phyloP scores from a whole-genome alignment of 2,113 vertebrate genomes.

The Grammomys dolichurus region DNA sequence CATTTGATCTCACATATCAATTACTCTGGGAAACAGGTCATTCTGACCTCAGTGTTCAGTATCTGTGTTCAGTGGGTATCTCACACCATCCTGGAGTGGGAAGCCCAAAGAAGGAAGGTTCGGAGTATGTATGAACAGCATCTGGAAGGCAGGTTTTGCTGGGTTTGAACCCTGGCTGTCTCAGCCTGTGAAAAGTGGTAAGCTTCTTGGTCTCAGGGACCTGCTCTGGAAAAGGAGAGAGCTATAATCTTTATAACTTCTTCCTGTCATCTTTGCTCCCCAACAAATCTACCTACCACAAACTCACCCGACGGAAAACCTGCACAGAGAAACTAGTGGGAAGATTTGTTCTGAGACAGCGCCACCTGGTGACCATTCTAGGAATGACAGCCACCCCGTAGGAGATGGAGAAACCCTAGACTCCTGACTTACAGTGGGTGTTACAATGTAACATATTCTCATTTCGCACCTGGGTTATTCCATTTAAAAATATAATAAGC shows the following conservation, averaged over 20 bases:
- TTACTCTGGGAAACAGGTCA: rapidly evolving
- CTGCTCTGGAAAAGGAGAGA: no score
- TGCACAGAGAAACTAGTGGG: rapidly evolving
- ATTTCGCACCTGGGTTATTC: neutral
- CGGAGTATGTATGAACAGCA: neutral
- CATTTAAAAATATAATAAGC: neutral
- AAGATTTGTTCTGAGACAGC: slow-evolving; percentile 64
- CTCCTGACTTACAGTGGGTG: neutral
- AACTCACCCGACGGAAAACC: neutral
- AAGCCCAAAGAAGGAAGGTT: neutral
- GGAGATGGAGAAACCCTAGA: neutral
- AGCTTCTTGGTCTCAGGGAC: neutral
- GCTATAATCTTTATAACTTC: neutral
- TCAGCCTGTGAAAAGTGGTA: neutral
- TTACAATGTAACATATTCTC: neutral
- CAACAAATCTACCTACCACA: neutral
- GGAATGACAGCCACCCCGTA: neutral
- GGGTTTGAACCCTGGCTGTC: neutral
- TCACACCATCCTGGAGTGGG: neutral
- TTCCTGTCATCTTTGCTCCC: neutral
- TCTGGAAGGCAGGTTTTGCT: neutral
- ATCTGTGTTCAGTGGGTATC: no score
- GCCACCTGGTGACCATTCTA: slow-evolving; percentile 69
- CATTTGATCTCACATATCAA: neutral
- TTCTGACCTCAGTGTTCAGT: rapidly evolving